Base-by-base conservation (phyloP, 1,140 invertebrate species). In the Zaprionus africanus region DNA sequence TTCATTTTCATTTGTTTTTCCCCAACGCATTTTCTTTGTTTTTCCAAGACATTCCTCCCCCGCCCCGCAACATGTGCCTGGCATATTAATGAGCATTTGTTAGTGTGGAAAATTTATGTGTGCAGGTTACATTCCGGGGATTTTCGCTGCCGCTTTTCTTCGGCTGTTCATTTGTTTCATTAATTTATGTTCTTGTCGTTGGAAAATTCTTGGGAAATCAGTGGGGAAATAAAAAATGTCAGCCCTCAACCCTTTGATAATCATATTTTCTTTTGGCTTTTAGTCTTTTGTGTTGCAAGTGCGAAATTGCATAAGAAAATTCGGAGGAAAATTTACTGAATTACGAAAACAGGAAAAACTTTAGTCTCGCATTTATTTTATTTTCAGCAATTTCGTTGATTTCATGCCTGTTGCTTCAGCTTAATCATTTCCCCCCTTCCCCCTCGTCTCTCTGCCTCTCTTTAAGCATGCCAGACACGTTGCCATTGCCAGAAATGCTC, bases 11-110 rank as follows among this genome's bases (percentile, higher is more conserved):
- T 51, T 66, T 72, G 43, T 63, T 64, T 62, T 66, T 74, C 57
- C 56, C 12, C 12, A 36, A 0, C 63, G 41, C 17, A 54, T 54
- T 68, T 56, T 26, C 64, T 66, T 60, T 59, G 13, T 78, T 77
- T 69, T 71, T 51, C 57, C 38, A 57, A 28, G 22, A 26, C 57
- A 68, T 74, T 74, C 71, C 56, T 26, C 2, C 9, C 31, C 9
- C 2, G 0, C n/a, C 54, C 61, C 11, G 15, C 68, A 67, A 17
- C 58, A 63, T 81, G 76, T 85, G 85, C 79, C 85, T 77, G 71
- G 85, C 85, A 90, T 90, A 90, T 90, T 90, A 90, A 90, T 90
- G 85, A 82, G 80, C 86, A 88, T 88, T 88, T 88, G 84, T 81
- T 87, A 59, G 63, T 31, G 61, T 49, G 53, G 51, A 63, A 81